phyloP scores from a whole-genome alignment of 2,888 invertebrate species.

The Cepaea hortensis region DNA sequence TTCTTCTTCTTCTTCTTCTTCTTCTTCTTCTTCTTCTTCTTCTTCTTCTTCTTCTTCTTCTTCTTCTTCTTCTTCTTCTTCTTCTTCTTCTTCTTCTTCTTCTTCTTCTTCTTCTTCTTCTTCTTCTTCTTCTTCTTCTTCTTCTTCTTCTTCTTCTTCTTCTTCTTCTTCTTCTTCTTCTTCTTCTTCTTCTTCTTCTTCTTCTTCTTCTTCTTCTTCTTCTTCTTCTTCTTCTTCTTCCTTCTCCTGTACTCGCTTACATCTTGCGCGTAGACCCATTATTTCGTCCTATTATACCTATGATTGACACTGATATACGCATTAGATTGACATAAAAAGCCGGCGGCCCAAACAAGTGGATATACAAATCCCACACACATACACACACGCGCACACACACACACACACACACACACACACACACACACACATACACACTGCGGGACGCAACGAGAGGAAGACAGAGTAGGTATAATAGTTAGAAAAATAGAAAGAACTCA shows the following conservation, averaged over 20 bases:
- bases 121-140: constrained; percentile 4
- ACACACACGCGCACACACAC: no score
- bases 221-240: constrained; percentile 22
- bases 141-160: not conserved
- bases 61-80: constrained; percentile 15
- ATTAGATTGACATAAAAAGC: no score
- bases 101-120: constrained; percentile 15
- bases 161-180: constrained; percentile 23
- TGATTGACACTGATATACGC: no score
- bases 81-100: constrained; percentile 12
- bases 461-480: no score
- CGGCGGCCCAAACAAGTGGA: no score
- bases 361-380: no score
- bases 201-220: not conserved
- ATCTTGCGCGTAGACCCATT: no score
- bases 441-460: no score
- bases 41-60: constrained; percentile 3
- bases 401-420: no score
- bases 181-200: constrained; percentile 31
- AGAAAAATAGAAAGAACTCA: not conserved
- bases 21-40: constrained; percentile 15
- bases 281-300: no score
- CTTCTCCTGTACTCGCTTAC: not conserved
- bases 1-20: constrained; percentile 21
- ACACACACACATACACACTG: no score